Conservation (phyloP, 2,888 invertebrate species). For the Hypselothyrea guttata region DNA sequence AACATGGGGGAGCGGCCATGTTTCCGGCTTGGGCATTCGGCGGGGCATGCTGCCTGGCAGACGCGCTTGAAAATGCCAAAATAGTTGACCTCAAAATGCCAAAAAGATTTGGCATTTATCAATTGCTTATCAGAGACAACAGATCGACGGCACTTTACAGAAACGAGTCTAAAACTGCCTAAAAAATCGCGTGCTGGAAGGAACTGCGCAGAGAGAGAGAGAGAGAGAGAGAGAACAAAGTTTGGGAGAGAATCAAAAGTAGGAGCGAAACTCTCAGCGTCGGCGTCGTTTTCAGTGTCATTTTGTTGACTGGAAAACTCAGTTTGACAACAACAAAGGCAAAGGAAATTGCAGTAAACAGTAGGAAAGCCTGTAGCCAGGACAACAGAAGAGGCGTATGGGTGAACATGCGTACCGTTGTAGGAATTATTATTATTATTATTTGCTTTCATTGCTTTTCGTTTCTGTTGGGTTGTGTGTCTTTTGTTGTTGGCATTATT, state of each 20-base stretch:
- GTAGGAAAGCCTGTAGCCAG: constrained; percentile 34
- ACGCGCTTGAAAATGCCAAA: constrained; percentile 17
- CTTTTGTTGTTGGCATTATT: constrained; percentile 11
- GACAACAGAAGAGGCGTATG: constrained; percentile 19
- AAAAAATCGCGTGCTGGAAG: constrained; percentile 32
- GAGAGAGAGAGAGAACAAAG: constrained; percentile 22
- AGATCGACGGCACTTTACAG: constrained; percentile 26
- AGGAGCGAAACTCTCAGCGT: constrained; percentile 9
- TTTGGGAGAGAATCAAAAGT: constrained; percentile 3
- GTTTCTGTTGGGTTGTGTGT: constrained; percentile 23
- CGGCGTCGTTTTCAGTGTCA: constrained; percentile 52
- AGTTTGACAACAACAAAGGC: constrained; percentile 9
- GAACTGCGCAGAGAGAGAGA: constrained; percentile 42
- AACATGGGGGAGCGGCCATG: too few relatives aligned
- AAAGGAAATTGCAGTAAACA: constrained; percentile 48
- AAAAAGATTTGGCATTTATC: constrained; percentile 32
- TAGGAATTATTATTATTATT: constrained; percentile 67
- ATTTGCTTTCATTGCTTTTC: constrained; percentile 54
- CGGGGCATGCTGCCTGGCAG: background rate
- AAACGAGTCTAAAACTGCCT: constrained; percentile 22
- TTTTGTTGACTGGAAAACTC: constrained; percentile 54
- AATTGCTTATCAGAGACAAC: constrained; percentile 30
- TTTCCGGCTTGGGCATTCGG: too few relatives aligned
- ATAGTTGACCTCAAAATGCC: constrained; percentile 18
- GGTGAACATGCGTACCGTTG: constrained; percentile 36